Base-by-base conservation (phyloP, 2,888 invertebrate genomes). In the Pyrrhia umbra region DNA sequence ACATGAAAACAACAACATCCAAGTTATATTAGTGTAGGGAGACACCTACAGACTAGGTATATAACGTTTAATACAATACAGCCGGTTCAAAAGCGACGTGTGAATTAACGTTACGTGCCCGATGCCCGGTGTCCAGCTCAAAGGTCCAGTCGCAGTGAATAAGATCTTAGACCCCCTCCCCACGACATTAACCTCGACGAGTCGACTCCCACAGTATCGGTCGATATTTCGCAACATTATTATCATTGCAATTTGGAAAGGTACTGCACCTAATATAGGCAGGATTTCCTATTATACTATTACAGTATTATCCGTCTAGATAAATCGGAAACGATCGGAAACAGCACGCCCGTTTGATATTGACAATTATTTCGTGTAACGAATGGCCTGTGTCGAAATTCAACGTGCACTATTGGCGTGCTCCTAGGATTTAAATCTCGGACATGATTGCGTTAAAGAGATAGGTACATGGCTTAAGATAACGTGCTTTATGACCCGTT, bases 221-320 rank as follows among this genome's bases (percentile, higher is more conserved):
- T 72, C 79, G 68, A 72, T 77, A 84, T 92, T 91, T 92, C 89
- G 88, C 87, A 93, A 93, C 80, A 75, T 80, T 87, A 91, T 91
- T 90, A 92, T 87, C 89, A 90, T 89, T 87, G 86, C 88, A 72
- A 86, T 89, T 90, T 92, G 89, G 91, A 91, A 91, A 89, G 88
- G 89, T 78, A 82, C 84, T 88, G 88, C 77, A 83, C 85, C 85
- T 83, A 84, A 87, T 87, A 86, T 81, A 80, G 85, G 75, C 82
- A 86, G 85, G 88, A 88, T 90, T 90, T 89, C 88, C 88, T 89
- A 91, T 89, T 87, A 87, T 85, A 82, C 82, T 85, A 84, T 85
- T 83, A 78, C 77, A 81, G 75, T 82, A 84, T 83, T 87, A 88
- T 87, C 75, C 79, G 66, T 79, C 78, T 76, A 86, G 84, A 87